These are phyloP conservation scores for Liodrosophila aerea DNA, from an alignment of 2,888 invertebrate genomes.

Conservation along the genomic window DNA sequence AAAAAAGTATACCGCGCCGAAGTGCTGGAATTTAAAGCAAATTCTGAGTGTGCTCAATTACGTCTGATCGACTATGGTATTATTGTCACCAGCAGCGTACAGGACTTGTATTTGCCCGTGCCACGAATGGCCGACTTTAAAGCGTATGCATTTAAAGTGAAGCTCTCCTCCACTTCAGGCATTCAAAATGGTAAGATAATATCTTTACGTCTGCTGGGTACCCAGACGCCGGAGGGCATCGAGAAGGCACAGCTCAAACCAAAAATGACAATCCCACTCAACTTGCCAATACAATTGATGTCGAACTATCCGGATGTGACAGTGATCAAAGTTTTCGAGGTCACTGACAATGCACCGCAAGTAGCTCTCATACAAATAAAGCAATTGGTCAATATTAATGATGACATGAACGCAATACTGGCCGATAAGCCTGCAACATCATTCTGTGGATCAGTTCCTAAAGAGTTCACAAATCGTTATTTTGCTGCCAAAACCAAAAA, in stretches of 20 bases:
- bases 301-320: conserved; percentile 23
- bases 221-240: conserved; percentile 31
- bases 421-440: neutral
- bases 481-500: conserved; percentile 40
- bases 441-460: conserved; percentile 4
- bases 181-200: conserved; percentile 33
- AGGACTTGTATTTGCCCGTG: conserved; percentile 29
- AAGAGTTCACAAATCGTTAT: conserved; percentile 7
- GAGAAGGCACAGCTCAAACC: conserved; percentile 37
- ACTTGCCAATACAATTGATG: conserved; percentile 43
- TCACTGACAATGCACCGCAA: conserved; percentile 16
- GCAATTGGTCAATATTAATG: conserved; percentile 23
- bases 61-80: conserved; percentile 49
- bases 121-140: conserved; percentile 25
- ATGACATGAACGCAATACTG: conserved; percentile 25
- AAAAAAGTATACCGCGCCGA: conserved; percentile 31
- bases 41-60: conserved; percentile 8
- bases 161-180: conserved; percentile 12
- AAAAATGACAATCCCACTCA: conserved; percentile 26
- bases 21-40: conserved; percentile 10
- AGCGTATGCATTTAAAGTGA: conserved; percentile 38
- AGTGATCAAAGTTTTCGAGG: conserved; percentile 22
- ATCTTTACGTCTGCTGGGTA: conserved; percentile 33
- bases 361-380: conserved; percentile 42
- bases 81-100: neutral